Evolutionary conservation across 2,113 vertebrate genomes (phyloP).

Genomic region (Tetrao urogallus): DNA sequence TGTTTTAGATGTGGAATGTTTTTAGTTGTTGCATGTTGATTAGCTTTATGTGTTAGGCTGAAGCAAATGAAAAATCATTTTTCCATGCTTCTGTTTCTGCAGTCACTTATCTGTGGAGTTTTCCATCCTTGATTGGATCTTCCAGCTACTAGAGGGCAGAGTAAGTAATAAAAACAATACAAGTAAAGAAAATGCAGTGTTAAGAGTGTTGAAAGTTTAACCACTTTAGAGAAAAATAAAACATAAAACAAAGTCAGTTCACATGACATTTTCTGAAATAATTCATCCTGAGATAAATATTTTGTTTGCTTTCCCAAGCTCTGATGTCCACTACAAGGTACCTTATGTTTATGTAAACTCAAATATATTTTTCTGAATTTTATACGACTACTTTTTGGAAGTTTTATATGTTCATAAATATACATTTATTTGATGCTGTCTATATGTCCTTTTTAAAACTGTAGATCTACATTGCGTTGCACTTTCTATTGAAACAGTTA

Average conservation of each 20-base stretch:
- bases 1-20: background rate
- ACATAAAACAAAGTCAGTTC: background rate
- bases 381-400: background rate
- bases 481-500: background rate
- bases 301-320: background rate
- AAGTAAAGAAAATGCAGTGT: background rate
- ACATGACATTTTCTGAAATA: background rate
- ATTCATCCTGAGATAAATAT: background rate
- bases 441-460: background rate
- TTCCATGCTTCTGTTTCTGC: background rate
- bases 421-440: background rate
- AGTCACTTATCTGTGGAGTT: background rate
- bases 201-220: background rate
- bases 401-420: background rate
- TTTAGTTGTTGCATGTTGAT: background rate
- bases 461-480: background rate
- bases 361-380: background rate
- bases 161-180: background rate
- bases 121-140: background rate
- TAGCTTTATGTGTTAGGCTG: background rate
- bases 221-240: background rate
- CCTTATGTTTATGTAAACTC: background rate
- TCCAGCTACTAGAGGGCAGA: background rate
- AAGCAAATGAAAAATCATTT: background rate
- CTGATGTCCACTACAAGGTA: background rate